Evolutionary conservation across 2,797 vertebrate genomes (phyloP).

Genomic region (Coreius guichenoti): DNA sequence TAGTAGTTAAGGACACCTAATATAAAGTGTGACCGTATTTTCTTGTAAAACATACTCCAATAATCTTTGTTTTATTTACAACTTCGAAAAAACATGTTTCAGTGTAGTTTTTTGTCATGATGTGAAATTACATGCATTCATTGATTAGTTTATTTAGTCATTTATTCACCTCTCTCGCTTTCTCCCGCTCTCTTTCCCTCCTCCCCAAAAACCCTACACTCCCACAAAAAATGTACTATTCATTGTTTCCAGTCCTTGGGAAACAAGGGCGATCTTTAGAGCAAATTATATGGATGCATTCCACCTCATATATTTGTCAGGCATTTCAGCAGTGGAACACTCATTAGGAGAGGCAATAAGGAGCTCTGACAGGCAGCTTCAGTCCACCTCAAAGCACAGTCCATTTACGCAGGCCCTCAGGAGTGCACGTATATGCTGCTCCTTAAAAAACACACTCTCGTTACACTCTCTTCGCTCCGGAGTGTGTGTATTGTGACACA

Average conservation of each 20-base stretch:
- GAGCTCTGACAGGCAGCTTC: conserved; percentile 77
- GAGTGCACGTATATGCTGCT: conserved; percentile 45
- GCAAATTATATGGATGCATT: conserved; percentile 92
- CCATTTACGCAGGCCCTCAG: conserved; percentile 57
- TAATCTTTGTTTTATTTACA: no score
- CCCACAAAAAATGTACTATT: conserved; percentile 73
- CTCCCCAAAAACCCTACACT: conserved; percentile 39
- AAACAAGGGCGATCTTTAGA: conserved; percentile 89
- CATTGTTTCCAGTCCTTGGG: conserved; percentile 86
- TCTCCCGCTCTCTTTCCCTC: conserved; percentile 9
- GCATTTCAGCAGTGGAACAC: conserved; percentile 89
- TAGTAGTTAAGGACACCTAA: no score
- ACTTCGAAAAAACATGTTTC: no score
- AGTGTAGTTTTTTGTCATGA: background rate
- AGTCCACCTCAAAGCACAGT: conserved; percentile 60
- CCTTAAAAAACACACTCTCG: conserved; percentile 50
- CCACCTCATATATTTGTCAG: conserved; percentile 98
- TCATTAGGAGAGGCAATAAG: conserved; percentile 87
- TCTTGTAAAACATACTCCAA: background rate
- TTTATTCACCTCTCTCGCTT: conserved; percentile 15
- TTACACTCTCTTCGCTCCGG: conserved; percentile 28
- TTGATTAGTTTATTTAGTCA: conserved; percentile 37
- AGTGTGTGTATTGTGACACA: conserved; percentile 50
- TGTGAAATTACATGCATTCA: conserved; percentile 9
- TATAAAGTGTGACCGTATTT: background rate